These are phyloP conservation scores for Ramphastos sulfuratus DNA, from an alignment of 2,113 vertebrate species.

Conservation along the genomic window DNA sequence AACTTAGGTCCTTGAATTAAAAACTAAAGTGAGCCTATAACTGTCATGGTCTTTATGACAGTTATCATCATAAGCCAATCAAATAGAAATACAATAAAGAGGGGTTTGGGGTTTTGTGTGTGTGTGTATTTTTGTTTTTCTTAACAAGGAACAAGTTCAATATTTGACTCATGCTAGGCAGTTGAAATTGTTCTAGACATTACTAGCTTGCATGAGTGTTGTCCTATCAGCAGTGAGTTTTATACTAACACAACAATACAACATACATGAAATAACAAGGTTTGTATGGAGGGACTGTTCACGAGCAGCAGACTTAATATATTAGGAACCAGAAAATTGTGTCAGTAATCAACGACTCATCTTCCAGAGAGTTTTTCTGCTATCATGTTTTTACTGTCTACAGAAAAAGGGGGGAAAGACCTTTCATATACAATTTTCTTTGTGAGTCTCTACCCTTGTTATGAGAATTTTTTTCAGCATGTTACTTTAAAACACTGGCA, in stretches of 20 bases:
- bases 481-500: neutral
- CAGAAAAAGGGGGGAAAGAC: neutral
- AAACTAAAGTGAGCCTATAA: neutral
- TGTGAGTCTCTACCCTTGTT: neutral
- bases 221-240: neutral
- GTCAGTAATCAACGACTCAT: neutral
- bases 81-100: neutral
- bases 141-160: neutral
- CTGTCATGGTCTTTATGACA: neutral
- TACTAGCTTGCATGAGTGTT: neutral
- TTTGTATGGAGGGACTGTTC: neutral
- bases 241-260: neutral
- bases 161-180: neutral
- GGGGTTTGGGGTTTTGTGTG: neutral
- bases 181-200: neutral
- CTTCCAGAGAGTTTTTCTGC: neutral
- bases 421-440: neutral
- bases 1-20: neutral
- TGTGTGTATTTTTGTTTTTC: neutral
- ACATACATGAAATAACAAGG: neutral
- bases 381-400: neutral
- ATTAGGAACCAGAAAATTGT: neutral
- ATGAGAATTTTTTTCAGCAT: neutral
- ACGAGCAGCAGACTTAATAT: neutral
- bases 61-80: accelerated